Evolutionary conservation across 2,797 vertebrate genomes (phyloP).

Genomic region (Pyrrhura leucotis): DNA sequence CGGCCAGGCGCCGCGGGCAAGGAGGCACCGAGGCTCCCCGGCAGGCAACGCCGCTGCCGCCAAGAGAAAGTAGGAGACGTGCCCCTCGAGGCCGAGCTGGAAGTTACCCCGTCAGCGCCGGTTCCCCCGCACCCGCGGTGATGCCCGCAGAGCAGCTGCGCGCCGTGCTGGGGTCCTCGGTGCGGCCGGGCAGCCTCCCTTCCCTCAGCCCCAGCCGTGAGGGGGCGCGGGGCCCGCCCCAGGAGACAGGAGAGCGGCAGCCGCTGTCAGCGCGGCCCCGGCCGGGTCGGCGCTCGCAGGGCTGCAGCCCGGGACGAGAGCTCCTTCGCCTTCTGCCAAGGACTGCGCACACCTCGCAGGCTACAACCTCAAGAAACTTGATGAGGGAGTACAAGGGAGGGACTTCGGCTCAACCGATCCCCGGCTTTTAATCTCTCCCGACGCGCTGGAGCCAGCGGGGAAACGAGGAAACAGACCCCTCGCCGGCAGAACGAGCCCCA

Average conservation of each 20-base stretch:
- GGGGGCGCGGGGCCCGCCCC: neutral
- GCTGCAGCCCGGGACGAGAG: neutral
- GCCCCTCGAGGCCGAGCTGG: neutral
- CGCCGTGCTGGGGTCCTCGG: neutral
- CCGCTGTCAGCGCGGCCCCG: neutral
- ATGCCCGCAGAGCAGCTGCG: neutral
- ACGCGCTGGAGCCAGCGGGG: neutral
- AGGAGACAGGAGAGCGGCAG: neutral
- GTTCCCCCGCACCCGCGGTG: rapidly evolving
- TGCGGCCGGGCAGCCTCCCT: neutral
- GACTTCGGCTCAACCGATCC: neutral
- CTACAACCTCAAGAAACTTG: constrained; percentile 46
- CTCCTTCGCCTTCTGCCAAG: neutral
- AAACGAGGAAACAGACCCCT: neutral
- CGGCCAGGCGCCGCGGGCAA: neutral
- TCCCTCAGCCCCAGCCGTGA: neutral
- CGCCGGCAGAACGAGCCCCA: neutral
- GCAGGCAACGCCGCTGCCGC: neutral
- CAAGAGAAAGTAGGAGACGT: neutral
- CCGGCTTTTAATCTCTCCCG: neutral
- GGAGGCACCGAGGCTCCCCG: neutral
- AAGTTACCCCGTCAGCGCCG: neutral
- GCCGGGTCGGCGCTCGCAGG: neutral
- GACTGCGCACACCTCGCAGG: neutral
- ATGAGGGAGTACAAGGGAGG: constrained; percentile 8